These are phyloP conservation scores for Scleropages formosus DNA, from an alignment of 2,797 vertebrate species.

Conservation along the genomic window DNA sequence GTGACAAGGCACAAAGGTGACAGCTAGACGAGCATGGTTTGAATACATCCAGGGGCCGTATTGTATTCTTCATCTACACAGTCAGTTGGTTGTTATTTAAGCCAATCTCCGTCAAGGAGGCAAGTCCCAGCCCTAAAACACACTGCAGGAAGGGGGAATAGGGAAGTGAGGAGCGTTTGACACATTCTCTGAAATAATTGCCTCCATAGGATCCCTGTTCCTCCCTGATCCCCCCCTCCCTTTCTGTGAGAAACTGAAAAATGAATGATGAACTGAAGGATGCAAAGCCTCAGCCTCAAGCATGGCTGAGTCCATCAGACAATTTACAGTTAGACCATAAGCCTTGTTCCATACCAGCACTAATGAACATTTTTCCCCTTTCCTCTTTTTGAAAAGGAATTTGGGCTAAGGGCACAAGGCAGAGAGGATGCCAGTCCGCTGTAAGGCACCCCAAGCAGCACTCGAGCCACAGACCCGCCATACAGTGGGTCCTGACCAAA, in stretches of 20 bases:
- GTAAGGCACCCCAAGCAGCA: no score
- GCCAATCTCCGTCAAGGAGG: slow-evolving; percentile 68
- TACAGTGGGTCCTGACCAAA: no score
- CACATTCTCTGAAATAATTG: slow-evolving; percentile 79
- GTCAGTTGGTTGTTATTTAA: slow-evolving; percentile 80
- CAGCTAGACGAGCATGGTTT: slow-evolving; percentile 44
- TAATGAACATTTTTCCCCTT: slow-evolving; percentile 38
- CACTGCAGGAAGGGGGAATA: slow-evolving; percentile 58
- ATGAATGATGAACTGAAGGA: slow-evolving; percentile 63
- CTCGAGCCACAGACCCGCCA: no score
- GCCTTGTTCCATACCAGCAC: slow-evolving; percentile 53
- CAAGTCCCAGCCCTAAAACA: slow-evolving; percentile 67
- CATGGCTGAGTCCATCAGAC: slow-evolving; percentile 70
- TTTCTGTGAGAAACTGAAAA: slow-evolving; percentile 60
- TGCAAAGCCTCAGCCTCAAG: slow-evolving; percentile 67
- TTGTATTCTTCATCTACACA: slow-evolving; percentile 69
- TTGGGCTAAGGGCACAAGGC: not conserved
- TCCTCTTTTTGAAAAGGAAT: not conserved
- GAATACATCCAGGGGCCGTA: slow-evolving; percentile 51
- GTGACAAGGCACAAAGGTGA: slow-evolving; percentile 71
- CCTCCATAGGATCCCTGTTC: slow-evolving; percentile 69
- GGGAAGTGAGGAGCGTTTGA: slow-evolving; percentile 52
- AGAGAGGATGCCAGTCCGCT: not conserved
- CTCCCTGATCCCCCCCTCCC: slow-evolving; percentile 29
- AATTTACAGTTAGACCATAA: slow-evolving; percentile 68